Percentiles rank a stretch among this genome's conserved stretches.
phyloP scores from a whole-genome alignment of 2,888 invertebrate species.

The Hirtodrosophila alboralis region DNA sequence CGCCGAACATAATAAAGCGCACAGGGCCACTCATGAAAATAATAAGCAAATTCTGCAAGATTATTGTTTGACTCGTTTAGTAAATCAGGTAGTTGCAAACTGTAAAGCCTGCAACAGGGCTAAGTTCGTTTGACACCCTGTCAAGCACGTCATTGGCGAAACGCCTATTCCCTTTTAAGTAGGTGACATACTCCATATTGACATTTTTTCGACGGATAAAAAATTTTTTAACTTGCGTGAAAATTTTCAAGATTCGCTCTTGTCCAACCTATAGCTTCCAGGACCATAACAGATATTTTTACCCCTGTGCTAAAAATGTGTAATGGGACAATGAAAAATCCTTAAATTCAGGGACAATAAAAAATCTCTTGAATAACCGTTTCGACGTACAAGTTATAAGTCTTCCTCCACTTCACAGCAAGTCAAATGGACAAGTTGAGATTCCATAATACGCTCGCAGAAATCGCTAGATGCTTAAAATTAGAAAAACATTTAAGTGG shows the following conservation, averaged over 20 bases:
- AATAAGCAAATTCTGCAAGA: slow-evolving; percentile 42
- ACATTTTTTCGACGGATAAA: slow-evolving; percentile 48
- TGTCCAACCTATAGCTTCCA: slow-evolving; percentile 42
- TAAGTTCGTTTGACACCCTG: slow-evolving; percentile 49
- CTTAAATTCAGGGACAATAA: slow-evolving; percentile 22
- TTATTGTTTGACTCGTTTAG: slow-evolving; percentile 33
- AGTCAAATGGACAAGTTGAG: slow-evolving; percentile 49
- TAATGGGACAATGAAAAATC: slow-evolving; percentile 59
- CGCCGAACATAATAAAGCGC: slow-evolving; percentile 19
- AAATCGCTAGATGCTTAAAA: slow-evolving; percentile 48
- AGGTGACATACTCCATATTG: slow-evolving; percentile 25
- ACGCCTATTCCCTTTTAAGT: slow-evolving; percentile 9
- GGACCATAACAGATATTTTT: slow-evolving; percentile 50
- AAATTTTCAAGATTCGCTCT: slow-evolving; percentile 51
- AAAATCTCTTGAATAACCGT: slow-evolving; percentile 3
- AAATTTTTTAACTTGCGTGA: slow-evolving; percentile 29
- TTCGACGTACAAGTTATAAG: slow-evolving; percentile 25
- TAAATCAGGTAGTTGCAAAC: slow-evolving; percentile 32
- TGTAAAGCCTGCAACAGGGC: slow-evolving; percentile 33
- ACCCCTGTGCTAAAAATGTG: slow-evolving; percentile 36
- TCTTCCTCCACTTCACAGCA: slow-evolving; percentile 40
- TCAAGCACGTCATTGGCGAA: slow-evolving; percentile 30
- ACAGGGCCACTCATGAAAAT: slow-evolving; percentile 48
- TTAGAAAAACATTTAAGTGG: slow-evolving; percentile 16
- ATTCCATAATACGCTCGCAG: slow-evolving; percentile 43